Evolutionary conservation across 2,797 vertebrate species (phyloP), one percentile per base, ranked within the genome.

Genomic region (Manis crassicaudata): DNA sequence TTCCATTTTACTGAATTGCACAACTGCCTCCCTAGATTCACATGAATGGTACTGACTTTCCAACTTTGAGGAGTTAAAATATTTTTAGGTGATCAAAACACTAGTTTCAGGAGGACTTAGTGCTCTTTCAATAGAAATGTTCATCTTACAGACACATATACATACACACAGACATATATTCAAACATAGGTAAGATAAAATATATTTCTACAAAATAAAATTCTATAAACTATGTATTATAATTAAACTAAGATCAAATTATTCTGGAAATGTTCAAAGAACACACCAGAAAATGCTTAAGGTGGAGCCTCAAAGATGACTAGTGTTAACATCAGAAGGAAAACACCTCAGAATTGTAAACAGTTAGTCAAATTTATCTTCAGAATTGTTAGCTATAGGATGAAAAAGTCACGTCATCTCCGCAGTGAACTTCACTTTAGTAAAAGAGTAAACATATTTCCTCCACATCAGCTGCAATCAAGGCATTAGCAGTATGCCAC

Each of bases 391-490:
- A 97, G 92, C 94, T 98, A 97, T 97, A 98, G 98, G 98, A 98
- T 98, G 98, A 97, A 96, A 95, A 93, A 90, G 95, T 70, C 92
- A 97, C 73, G 92, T 98, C 98, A 98, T 97, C 98, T 98, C 98
- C 82, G 27, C 93, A 96, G 54, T 56, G 90, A 98, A 94, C 97
- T 98, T 98, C 96, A 72, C 93, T 98, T 97, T 84, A 98, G 97
- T 97, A 77, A 97, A 97, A 97, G 95, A 95, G 98, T 98, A 99
- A 99, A 99, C 98, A 98, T 43, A 37, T 97, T 97, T 96, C 83
- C 96, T 97, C 97, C 83, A 95, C 96, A 95, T 97, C 96, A 97
- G 98, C 98, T 68, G 82, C 94, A 95, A 98, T 94, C 96, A 88
- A 97, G 96, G 97, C 98, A 98, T 98, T 98, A 98, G 97, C 95